Base-by-base conservation (phyloP, 2,113 vertebrate species). In the Ictalurus furcatus region DNA sequence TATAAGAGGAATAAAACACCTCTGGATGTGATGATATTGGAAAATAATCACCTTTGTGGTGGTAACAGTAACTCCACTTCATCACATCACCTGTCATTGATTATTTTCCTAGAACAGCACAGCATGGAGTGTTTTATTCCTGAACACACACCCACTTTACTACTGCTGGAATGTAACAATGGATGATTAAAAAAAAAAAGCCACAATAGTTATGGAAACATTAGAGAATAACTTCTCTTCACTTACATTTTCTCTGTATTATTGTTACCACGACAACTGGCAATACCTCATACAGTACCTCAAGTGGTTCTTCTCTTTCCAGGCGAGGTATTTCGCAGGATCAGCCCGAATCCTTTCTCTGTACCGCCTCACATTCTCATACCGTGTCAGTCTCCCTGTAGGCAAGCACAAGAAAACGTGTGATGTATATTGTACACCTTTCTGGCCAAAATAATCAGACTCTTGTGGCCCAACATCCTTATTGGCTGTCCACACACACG, bases 271-370 rank as follows among this genome's bases (percentile, higher is more conserved):
- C 40, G 8, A 74, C 71, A 74, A 59, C 9, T 2, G 52, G 44
- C 28, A 76, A 28, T 2, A 61, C 19, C 13, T 25, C 63, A 44
- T 90, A 48, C 44, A 48, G 44, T 48, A 91, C 92, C 91, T 93
- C 71, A 65, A 44, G 25, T 83, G 85, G 23, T 93, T 89, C 87
- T 86, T 91, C 71, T 92, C 90, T 73, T 88, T 89, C 85, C 84
- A 92, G 37, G 79, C 89, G 1, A 80, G 88, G 9, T 79, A 81
- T 48, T 82, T 87, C 34, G 88, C 92, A 4, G 91, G 91, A 56
- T 92, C 91, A 16, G 90, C 85, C n/a, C 90, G 83, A 34, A 91
- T 84, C 88, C 89, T 87, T 86, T 89, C 89, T 65, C 91, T 88
- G 78, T 90, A 92, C 37, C 88, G 79, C 76, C 88, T 78, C 74